A percentile compares a stretch with the other conserved stretches of the same genome.
Conservation (phyloP, 2,888 invertebrate species). For the Ophion obscuratus region DNA sequence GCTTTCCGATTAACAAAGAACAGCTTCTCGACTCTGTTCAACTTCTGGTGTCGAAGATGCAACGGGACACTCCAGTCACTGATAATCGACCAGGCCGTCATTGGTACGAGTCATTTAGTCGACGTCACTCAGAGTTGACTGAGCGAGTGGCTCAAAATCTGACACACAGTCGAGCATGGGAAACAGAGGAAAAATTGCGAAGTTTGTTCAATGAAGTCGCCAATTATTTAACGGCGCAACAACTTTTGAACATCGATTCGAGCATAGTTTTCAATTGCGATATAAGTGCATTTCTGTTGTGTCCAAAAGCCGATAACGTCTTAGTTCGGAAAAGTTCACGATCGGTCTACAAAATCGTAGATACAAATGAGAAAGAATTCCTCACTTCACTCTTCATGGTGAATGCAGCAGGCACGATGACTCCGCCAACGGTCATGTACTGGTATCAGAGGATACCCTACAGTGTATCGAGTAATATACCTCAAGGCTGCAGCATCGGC, state of each 20-base stretch:
- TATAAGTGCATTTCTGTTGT: constrained; percentile 70
- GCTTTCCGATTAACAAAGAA: too few species aligned
- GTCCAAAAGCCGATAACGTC: constrained; percentile 71
- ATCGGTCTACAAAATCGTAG: constrained; percentile 71
- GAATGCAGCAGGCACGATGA: constrained; percentile 55
- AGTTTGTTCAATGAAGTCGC: constrained; percentile 50
- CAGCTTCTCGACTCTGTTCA: too few species aligned
- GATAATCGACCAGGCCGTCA: constrained; percentile 33
- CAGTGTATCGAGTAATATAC: constrained; percentile 3
- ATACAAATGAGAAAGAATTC: constrained; percentile 64
- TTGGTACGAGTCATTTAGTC: constrained; percentile 42
- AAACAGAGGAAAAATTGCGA: constrained; percentile 38
- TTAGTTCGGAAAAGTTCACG: constrained; percentile 60
- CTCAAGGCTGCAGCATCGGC: constrained; percentile 30
- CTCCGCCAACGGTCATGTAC: constrained; percentile 65
- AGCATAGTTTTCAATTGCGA: constrained; percentile 72
- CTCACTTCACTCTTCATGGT: constrained; percentile 63
- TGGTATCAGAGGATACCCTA: constrained; percentile 41
- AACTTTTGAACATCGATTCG: constrained; percentile 61
- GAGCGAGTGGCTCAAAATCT: constrained; percentile 35
- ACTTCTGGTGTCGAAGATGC: constrained; percentile 5
- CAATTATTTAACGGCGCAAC: constrained; percentile 32
- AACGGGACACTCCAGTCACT: constrained; percentile 8
- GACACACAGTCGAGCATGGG: constrained; percentile 28
- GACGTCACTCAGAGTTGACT: constrained; percentile 33